Evolutionary conservation across 2,888 invertebrate genomes (phyloP).

Genomic region (Minunthozetes semirufus): DNA sequence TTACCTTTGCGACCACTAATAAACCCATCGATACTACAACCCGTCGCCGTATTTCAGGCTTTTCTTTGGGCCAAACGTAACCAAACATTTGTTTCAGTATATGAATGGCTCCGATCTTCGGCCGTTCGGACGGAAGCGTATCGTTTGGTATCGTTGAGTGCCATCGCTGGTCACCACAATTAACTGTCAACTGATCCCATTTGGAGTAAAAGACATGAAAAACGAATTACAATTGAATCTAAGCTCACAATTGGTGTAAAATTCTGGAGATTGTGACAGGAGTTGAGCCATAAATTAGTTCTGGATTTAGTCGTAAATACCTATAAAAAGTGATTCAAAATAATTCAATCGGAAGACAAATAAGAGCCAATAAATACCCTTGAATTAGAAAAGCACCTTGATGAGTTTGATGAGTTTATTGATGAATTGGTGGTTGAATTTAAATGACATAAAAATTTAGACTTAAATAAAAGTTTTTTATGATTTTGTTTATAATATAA

Average conservation of each 20-base stretch:
- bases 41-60: slow-evolving; percentile 63
- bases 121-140: not conserved
- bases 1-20: slow-evolving; percentile 55
- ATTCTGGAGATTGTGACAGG: not conserved
- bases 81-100: slow-evolving; percentile 81
- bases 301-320: not conserved
- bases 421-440: too few species aligned
- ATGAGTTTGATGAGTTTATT: too few species aligned
- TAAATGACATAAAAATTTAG: not conserved
- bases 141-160: not conserved
- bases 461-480: not conserved
- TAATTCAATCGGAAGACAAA: not conserved
- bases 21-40: slow-evolving; percentile 66
- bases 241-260: not conserved
- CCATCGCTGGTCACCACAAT: slow-evolving; percentile 9
- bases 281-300: not conserved
- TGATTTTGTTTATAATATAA: not conserved
- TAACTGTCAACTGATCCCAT: not conserved
- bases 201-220: not conserved
- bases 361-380: not conserved
- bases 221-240: not conserved
- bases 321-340: not conserved
- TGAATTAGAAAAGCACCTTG: too few species aligned
- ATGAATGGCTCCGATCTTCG: slow-evolving; percentile 49
- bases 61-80: slow-evolving; percentile 93